Percentiles rank a stretch among this genome's conserved stretches.
Conservation (phyloP, 1,140 invertebrate species). For the Drosophila funebris region DNA sequence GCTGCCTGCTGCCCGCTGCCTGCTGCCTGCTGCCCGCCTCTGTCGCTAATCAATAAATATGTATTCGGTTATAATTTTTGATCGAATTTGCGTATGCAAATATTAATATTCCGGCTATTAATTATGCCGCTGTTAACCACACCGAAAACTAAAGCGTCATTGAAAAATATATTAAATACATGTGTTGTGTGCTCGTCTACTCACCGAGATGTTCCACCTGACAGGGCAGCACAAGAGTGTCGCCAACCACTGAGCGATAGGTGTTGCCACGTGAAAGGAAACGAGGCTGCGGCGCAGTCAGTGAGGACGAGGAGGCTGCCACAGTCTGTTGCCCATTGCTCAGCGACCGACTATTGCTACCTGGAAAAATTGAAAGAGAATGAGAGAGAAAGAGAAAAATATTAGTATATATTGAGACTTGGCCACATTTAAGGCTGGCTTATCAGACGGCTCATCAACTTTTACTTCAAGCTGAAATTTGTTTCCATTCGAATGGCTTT, state of each 20-base stretch:
- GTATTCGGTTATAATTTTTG: conserved; percentile 41
- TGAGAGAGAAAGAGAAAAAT: background rate
- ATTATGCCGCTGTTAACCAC: conserved; percentile 48
- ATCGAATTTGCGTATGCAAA: conserved; percentile 63
- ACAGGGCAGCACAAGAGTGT: conserved; percentile 89
- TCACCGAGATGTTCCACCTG: conserved; percentile 91
- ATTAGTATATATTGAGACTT: background rate
- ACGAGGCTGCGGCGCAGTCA: conserved; percentile 84
- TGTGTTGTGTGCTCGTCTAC: conserved; percentile 53
- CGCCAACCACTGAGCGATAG: conserved; percentile 89
- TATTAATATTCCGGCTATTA: conserved; percentile 58
- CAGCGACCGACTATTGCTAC: conserved; percentile 69
- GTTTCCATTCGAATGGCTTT: conserved; percentile 72
- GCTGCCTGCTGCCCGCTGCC: background rate
- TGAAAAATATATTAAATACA: background rate
- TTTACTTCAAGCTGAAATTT: conserved; percentile 48
- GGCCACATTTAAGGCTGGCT: background rate
- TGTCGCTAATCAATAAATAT: conserved; percentile 28
- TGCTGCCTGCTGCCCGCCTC: background rate
- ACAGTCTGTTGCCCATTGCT: conserved; percentile 63
- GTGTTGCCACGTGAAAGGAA: conserved; percentile 90
- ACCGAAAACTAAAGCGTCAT: conserved; percentile 16
- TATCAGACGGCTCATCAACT: conserved; percentile 15
- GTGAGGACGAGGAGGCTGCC: conserved; percentile 38
- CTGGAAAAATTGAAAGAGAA: conserved; percentile 46